A percentile compares a stretch with the other conserved stretches of the same genome.
Conservation (phyloP, 2,113 vertebrate genomes). For the Pleuronectes platessa region DNA sequence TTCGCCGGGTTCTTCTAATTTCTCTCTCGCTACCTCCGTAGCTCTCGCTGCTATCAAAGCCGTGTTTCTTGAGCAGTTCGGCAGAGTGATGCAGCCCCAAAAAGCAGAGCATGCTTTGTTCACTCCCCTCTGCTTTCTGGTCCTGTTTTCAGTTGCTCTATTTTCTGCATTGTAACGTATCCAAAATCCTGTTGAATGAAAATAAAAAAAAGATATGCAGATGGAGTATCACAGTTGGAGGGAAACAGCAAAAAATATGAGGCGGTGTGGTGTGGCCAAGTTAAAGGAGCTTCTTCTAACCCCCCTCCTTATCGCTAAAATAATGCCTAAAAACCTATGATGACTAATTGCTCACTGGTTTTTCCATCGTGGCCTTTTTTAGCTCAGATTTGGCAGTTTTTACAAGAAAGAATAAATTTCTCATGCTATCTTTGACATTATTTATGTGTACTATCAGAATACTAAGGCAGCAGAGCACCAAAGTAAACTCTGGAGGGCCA, state of each 20-base stretch:
- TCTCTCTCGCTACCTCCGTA: slow-evolving; percentile 21
- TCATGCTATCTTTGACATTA: slow-evolving; percentile 34
- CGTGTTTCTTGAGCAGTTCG: slow-evolving; percentile 36
- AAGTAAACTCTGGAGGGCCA: slow-evolving; percentile 22
- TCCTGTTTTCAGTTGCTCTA: slow-evolving; percentile 45
- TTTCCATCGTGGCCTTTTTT: slow-evolving; percentile 19
- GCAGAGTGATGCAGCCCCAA: slow-evolving; percentile 41
- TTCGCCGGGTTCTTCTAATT: slow-evolving; percentile 43
- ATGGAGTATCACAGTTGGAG: slow-evolving; percentile 41
- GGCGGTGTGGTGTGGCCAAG: slow-evolving; percentile 19
- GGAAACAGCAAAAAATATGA: slow-evolving; percentile 39
- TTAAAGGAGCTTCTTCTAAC: slow-evolving; percentile 29
- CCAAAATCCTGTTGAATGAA: slow-evolving; percentile 40
- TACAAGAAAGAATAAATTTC: slow-evolving; percentile 13
- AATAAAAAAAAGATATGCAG: slow-evolving; percentile 38
- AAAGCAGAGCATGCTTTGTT: slow-evolving; percentile 31
- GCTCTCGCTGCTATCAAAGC: slow-evolving; percentile 49
- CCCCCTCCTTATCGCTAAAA: slow-evolving; percentile 24
- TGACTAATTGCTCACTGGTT: slow-evolving; percentile 26
- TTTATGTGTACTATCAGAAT: slow-evolving; percentile 21
- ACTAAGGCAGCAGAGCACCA: background rate
- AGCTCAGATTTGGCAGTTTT: slow-evolving; percentile 26
- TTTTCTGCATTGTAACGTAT: slow-evolving; percentile 53
- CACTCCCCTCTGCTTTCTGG: background rate
- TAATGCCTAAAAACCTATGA: slow-evolving; percentile 20